Evolutionary conservation across 2,888 invertebrate genomes (phyloP).

Genomic region (Andrena dorsata): DNA sequence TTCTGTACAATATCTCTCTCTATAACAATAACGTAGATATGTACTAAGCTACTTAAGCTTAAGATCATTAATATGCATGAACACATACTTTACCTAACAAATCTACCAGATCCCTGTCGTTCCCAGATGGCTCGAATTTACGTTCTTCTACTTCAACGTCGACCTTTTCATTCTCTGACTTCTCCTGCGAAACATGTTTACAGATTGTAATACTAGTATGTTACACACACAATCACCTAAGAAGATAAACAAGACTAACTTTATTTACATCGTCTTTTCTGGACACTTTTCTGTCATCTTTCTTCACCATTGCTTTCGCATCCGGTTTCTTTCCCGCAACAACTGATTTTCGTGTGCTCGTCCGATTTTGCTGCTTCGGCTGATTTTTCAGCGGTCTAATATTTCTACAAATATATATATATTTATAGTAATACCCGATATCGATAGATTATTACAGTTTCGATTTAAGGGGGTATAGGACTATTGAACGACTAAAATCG

Average conservation of each 20-base stretch:
- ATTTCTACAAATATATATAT: slow-evolving; percentile 73
- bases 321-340: slow-evolving; percentile 82
- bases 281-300: slow-evolving; percentile 84
- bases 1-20: slow-evolving; percentile 96
- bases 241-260: slow-evolving; percentile 58
- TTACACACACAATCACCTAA: not conserved
- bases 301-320: slow-evolving; percentile 81
- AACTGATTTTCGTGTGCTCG: slow-evolving; percentile 81
- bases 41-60: slow-evolving; percentile 45
- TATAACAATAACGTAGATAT: slow-evolving; percentile 77
- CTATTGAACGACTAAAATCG: no score
- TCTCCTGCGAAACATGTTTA: slow-evolving; percentile 83
- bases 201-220: slow-evolving; percentile 6
- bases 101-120: slow-evolving; percentile 97
- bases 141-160: slow-evolving; percentile 90
- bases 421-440: slow-evolving; percentile 12
- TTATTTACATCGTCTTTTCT: slow-evolving; percentile 85
- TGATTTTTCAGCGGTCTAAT: slow-evolving; percentile 81
- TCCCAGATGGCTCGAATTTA: slow-evolving; percentile 93
- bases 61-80: not conserved
- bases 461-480: not conserved
- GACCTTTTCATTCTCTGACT: slow-evolving; percentile 89
- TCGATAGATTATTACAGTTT: not conserved
- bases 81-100: slow-evolving; percentile 88
- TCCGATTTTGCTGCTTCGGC: slow-evolving; percentile 80